Evolutionary conservation across 1,140 invertebrate species (phyloP), one percentile per base, ranked within the genome.

Genomic region (Hyposmocoma kahamanoa): DNA sequence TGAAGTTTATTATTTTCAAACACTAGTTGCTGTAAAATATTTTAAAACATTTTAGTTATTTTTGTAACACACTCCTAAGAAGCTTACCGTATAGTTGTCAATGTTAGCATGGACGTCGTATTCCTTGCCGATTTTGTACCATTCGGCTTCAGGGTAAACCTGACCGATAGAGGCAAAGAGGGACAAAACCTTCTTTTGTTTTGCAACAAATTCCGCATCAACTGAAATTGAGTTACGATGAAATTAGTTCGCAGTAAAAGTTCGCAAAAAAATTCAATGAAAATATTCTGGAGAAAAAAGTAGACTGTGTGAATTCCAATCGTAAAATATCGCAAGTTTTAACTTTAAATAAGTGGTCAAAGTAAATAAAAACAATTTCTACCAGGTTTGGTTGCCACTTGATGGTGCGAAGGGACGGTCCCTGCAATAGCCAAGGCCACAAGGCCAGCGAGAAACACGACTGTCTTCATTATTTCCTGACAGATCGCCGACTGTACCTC

Each of bases 41-140:
- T 28, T 28, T 28, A 6, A 6, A 28, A 6, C 24, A 28, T 6
- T 28, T 6, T 28, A 28, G 24, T 28, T 28, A 28, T 28, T 6
- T 28, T 28, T 28, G 24, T 6, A 11, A 28, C 11, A 28, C 6
- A 28, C 24, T 28, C 24, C 6, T 6, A 28, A 28, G 78, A 89
- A 85, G 69, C 69, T 67, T 59, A 82, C 72, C 2, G 62, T 62
- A 41, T 78, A 79, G 24, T 67, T 54, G n/a, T 72, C 65, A 5
- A 67, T 48, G 39, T 69, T 49, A 15, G 53, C 51, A 53, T 72
- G 65, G 38, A 82, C 61, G 39, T 62, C 50, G 45, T 62, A 85
- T 1, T 71, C 67, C 20, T 63, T 64, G 21, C 63, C 78, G 45
- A 72, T 50, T 49, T 77, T 70, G 50, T 72, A 73, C 53, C 74